Evolutionary conservation across 2,797 vertebrate genomes (phyloP), one percentile per base, ranked within the genome.

Genomic region (Serranus cabrilla): DNA sequence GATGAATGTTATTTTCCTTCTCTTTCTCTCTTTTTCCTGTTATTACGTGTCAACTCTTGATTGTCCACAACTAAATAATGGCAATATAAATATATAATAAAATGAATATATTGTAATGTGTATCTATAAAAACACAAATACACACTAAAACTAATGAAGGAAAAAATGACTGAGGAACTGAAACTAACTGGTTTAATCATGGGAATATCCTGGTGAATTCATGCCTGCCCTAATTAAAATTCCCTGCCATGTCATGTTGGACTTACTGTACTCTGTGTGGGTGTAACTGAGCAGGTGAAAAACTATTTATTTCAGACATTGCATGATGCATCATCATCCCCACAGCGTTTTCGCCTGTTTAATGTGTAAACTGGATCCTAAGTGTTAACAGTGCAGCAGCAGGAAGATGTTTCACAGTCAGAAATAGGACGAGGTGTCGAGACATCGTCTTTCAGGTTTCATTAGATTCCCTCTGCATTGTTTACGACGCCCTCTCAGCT

Each of bases 371-470:
- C 64, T 31, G 31, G 76, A 23, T 70, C 31, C 4, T 67, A 39
- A 42, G 54, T 63, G 71, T 80, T 70, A 54, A 55, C 69, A 74
- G 61, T 58, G 65, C 76, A 58, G 68, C 61, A 46, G 71, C 46
- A 66, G 74, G 43, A 75, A 81, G 57, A 42, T 57, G 69, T 73
- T 66, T 51, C 54, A 68, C 58, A 47, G 39, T 74, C 80, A 70
- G n/a, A 88, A 83, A 69, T 70, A 72, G 70, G 40, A 60, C 7
- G n/a, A 58, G 62, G 37, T 76, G 45, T 78, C 43, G 37, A 83
- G 65, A 69, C 27, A 3, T 2, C 37, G 63, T 51, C 54, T 69
- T 61, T 75, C 34, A 52, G 46, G 63, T 69, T 74, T 74, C 25
- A 62, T 73, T 79, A 63, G 42, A 81, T 52, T 71, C 69, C 21